A percentile compares a stretch with the other conserved stretches of the same genome.
Evolutionary conservation across 1,140 invertebrate species (phyloP).

Genomic region (Drosophila burlai): DNA sequence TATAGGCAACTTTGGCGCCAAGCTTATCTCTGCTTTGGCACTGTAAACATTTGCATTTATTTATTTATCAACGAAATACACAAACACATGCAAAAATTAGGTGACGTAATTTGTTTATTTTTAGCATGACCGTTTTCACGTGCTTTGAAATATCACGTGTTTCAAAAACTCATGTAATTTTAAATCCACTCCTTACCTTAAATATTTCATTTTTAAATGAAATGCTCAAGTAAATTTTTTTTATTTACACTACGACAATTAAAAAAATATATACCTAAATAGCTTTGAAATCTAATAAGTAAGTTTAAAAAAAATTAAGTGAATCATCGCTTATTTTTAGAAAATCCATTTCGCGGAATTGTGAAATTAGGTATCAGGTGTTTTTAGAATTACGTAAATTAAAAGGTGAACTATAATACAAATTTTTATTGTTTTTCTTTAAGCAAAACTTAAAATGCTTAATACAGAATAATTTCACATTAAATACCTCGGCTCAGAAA

Average conservation of each 20-base stretch:
- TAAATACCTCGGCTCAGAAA: neutral
- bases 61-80: constrained; percentile 14
- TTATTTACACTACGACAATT: neutral
- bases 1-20: constrained; percentile 40
- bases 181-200: neutral
- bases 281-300: neutral
- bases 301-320: neutral
- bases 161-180: constrained; percentile 18
- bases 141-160: constrained; percentile 28
- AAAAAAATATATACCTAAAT: no score
- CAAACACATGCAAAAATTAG: neutral
- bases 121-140: constrained; percentile 5
- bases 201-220: neutral
- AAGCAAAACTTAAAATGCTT: neutral
- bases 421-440: neutral
- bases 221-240: neutral
- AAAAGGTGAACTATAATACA: neutral
- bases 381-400: neutral
- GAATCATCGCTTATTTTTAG: constrained; percentile 8
- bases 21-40: constrained; percentile 27
- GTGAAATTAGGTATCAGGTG: neutral
- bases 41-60: constrained; percentile 30
- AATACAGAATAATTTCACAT: neutral
- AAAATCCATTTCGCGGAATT: neutral
- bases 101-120: constrained; percentile 33